Percentiles rank a stretch among this genome's conserved stretches.
These are phyloP conservation scores for Aradus depressus DNA, from an alignment of 2,888 invertebrate genomes.

Conservation along the genomic window DNA sequence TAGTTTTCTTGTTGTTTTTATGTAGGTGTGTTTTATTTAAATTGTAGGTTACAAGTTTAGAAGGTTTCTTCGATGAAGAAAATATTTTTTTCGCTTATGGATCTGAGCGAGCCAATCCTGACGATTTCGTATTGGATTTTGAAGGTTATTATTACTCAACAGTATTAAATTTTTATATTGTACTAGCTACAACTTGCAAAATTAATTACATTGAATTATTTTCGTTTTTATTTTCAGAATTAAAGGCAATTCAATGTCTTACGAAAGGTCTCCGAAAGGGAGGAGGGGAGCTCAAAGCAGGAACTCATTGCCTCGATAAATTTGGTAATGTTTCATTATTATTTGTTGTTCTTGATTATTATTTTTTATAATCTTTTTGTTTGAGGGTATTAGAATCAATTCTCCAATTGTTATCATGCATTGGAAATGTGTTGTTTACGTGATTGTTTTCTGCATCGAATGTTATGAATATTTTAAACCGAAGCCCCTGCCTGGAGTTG, in stretches of 20 bases:
- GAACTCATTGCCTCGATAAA: constrained; percentile 32
- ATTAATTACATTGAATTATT: constrained; percentile 1
- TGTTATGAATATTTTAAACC: too few relatives aligned
- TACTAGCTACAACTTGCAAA: not conserved
- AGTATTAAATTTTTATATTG: not conserved
- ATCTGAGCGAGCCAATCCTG: constrained; percentile 69
- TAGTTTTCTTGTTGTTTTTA: too few relatives aligned
- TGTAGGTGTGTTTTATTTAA: too few relatives aligned
- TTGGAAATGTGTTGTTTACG: too few relatives aligned
- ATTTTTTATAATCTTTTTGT: too few relatives aligned
- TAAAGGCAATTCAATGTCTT: constrained; percentile 37
- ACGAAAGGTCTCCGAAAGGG: constrained; percentile 34
- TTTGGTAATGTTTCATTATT: constrained; percentile 26
- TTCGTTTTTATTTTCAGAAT: constrained; percentile 33
- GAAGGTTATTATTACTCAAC: constrained; percentile 49
- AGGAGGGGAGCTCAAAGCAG: constrained; percentile 31
- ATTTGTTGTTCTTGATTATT: too few relatives aligned
- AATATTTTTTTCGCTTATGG: constrained; percentile 94
- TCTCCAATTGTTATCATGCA: too few relatives aligned
- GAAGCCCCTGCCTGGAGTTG: too few relatives aligned
- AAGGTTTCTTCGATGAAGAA: constrained; percentile 79
- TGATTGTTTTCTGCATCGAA: too few relatives aligned
- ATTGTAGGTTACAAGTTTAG: constrained; percentile 47
- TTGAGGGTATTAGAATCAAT: too few relatives aligned
- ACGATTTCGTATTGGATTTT: constrained; percentile 88